A percentile compares a stretch with the other conserved stretches of the same genome.
phyloP scores from a whole-genome alignment of 2,888 invertebrate species.

The Mycalesis mineus region DNA sequence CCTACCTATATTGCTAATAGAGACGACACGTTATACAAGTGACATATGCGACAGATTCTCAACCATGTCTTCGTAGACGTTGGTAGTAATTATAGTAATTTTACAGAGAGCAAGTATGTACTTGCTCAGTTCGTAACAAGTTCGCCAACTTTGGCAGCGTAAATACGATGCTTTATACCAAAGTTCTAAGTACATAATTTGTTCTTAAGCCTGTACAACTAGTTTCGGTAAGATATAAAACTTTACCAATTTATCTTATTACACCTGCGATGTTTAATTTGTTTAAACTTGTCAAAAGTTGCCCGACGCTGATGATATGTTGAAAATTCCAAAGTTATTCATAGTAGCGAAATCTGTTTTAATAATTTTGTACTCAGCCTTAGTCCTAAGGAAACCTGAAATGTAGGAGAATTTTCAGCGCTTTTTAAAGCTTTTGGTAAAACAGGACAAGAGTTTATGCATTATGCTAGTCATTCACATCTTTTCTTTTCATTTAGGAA shows the following conservation, averaged over 20 bases:
- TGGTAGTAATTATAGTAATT: slow-evolving; percentile 13
- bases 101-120: slow-evolving; percentile 1
- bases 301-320: slow-evolving; percentile 4
- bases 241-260: slow-evolving; percentile 26
- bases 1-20: too few species aligned
- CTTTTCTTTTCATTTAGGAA: too few species aligned
- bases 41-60: background rate
- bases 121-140: slow-evolving; percentile 19
- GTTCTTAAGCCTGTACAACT: slow-evolving; percentile 26
- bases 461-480: too few species aligned
- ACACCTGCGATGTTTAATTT: slow-evolving; percentile 21
- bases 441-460: too few species aligned
- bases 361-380: too few species aligned
- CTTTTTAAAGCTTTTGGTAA: too few species aligned
- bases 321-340: background rate
- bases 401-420: too few species aligned
- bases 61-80: slow-evolving; percentile 9
- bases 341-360: too few species aligned
- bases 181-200: slow-evolving; percentile 23
- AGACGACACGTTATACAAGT: too few species aligned
- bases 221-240: slow-evolving; percentile 26
- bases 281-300: slow-evolving; percentile 9
- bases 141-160: slow-evolving; percentile 22
- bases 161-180: slow-evolving; percentile 24
- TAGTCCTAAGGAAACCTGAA: too few species aligned